Percentiles rank a stretch among this genome's conserved stretches.
phyloP scores from a whole-genome alignment of 2,797 vertebrate genomes.

The Arremon brunneinucha region DNA sequence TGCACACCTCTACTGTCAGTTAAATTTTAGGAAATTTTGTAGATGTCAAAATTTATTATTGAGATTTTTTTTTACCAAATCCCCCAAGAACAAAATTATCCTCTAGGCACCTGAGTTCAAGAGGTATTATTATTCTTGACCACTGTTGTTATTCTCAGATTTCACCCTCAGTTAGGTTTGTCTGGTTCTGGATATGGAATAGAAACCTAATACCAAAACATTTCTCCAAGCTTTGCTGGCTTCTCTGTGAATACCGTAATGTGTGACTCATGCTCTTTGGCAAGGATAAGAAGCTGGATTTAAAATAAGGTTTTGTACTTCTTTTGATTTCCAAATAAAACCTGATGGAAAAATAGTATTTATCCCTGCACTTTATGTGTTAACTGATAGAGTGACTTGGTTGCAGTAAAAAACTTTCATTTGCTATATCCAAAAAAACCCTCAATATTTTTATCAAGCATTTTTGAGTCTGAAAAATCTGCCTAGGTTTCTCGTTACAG shows the following conservation, averaged over 20 bases:
- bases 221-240: slow-evolving; percentile 38
- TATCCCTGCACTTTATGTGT: background rate
- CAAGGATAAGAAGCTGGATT: slow-evolving; percentile 3
- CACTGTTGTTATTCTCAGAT: background rate
- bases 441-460: background rate
- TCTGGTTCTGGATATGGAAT: slow-evolving; percentile 39
- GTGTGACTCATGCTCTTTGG: slow-evolving; percentile 54
- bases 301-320: slow-evolving; percentile 24
- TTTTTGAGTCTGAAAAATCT: background rate
- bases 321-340: slow-evolving; percentile 24
- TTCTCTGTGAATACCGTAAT: slow-evolving; percentile 20
- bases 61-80: background rate
- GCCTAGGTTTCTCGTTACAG: background rate
- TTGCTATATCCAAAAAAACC: background rate
- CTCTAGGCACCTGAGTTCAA: background rate
- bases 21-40: background rate
- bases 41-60: background rate
- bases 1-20: background rate
- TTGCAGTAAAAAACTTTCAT: background rate
- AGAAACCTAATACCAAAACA: slow-evolving; percentile 42
- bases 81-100: background rate
- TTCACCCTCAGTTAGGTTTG: slow-evolving; percentile 29
- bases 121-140: background rate
- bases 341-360: slow-evolving; percentile 19
- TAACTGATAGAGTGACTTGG: background rate